Evolutionary conservation across 2,888 invertebrate species (phyloP).

Genomic region (Watsonalla cultraria): DNA sequence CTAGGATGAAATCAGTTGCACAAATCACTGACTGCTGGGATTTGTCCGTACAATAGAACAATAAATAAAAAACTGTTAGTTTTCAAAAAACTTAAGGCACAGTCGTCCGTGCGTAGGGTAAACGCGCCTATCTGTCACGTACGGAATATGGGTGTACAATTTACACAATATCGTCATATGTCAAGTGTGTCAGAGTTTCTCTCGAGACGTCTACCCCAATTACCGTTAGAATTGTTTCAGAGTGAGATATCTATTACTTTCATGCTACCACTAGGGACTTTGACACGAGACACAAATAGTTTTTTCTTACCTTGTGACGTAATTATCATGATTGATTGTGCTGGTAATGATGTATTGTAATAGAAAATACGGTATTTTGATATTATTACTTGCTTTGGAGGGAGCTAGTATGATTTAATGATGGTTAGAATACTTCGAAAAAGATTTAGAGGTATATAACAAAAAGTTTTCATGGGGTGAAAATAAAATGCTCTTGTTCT

Average conservation of each 20-base stretch:
- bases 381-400: too few species aligned
- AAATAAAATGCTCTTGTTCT: too few species aligned
- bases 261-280: conserved; percentile 49
- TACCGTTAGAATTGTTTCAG: conserved; percentile 66
- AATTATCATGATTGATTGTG: conserved; percentile 52
- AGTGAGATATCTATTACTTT: conserved; percentile 63
- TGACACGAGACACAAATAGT: conserved; percentile 49
- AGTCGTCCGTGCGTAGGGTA: conserved; percentile 1
- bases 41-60: too few species aligned
- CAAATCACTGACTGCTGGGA: too few species aligned
- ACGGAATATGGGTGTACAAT: conserved; percentile 55
- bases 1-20: too few species aligned
- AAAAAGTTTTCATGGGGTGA: too few species aligned
- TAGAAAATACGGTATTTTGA: too few species aligned
- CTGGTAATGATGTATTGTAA: not conserved
- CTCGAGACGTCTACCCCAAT: conserved; percentile 64
- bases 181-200: conserved; percentile 54
- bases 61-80: not conserved
- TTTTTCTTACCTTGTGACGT: conserved; percentile 25
- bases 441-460: too few species aligned
- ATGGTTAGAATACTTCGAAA: too few species aligned
- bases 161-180: conserved; percentile 71
- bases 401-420: too few species aligned
- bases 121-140: conserved; percentile 37
- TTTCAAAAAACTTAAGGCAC: too few species aligned